Conservation (phyloP, 2,797 vertebrate species). For the Scolopax bukidnonensis region DNA sequence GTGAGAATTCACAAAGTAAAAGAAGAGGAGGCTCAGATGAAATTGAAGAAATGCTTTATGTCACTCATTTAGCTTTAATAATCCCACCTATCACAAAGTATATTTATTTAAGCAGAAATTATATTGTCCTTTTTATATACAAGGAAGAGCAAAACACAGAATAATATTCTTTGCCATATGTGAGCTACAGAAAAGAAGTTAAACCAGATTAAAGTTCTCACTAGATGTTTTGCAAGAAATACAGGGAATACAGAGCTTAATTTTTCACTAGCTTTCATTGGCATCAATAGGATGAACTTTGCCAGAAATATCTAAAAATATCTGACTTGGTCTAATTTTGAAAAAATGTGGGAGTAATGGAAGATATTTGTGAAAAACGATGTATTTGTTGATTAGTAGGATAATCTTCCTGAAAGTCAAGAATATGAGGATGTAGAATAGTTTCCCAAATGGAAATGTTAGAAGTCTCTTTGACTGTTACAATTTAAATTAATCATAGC, state of each 20-base stretch:
- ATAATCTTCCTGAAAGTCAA: not conserved
- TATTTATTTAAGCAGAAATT: not conserved
- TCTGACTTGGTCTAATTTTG: not conserved
- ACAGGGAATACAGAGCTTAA: not conserved
- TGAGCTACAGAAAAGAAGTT: not conserved
- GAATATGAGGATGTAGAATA: not conserved
- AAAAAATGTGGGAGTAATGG: not conserved
- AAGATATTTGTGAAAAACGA: not conserved
- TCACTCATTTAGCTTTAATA: not conserved
- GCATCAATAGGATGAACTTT: not conserved
- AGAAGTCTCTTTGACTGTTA: not conserved
- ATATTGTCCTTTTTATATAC: not conserved
- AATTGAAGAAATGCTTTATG: not conserved
- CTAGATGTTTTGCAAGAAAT: not conserved
- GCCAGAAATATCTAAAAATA: not conserved
- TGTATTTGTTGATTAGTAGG: not conserved
- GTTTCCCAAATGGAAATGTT: not conserved
- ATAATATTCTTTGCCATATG: not conserved
- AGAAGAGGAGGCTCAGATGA: not conserved
- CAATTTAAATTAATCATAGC: not conserved
- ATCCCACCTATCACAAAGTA: not conserved
- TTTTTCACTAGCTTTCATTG: not conserved
- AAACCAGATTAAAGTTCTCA: not conserved
- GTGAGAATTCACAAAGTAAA: not conserved
- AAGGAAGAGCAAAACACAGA: not conserved